A percentile compares a stretch with the other conserved stretches of the same genome.
These are phyloP conservation scores for Noctua janthina DNA, from an alignment of 2,888 invertebrate species.

Conservation along the genomic window DNA sequence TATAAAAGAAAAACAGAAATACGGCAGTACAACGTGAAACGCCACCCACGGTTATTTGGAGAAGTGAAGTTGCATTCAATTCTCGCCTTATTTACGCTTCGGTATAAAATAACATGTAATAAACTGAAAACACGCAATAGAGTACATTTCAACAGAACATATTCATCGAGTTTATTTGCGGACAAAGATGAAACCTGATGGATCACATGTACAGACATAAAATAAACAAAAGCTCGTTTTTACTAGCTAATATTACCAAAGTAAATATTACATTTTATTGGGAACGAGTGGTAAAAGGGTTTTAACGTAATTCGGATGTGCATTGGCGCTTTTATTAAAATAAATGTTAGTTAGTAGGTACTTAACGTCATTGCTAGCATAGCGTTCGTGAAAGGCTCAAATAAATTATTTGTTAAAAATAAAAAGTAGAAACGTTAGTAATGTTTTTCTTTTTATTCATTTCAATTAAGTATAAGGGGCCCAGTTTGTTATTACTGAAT, in stretches of 20 bases:
- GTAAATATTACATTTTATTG: neutral
- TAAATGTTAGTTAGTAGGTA: neutral
- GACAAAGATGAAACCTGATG: neutral
- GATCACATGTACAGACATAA: neutral
- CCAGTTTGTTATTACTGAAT: neutral
- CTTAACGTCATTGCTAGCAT: neutral
- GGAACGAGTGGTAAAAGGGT: neutral
- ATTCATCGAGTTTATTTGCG: constrained; percentile 1
- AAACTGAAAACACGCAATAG: neutral
- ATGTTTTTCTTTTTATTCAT: neutral
- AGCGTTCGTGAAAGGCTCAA: neutral
- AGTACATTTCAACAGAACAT: constrained; percentile 4
- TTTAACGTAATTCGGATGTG: neutral
- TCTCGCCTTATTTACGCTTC: neutral
- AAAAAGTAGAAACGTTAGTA: no score
- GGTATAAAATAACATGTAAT: neutral
- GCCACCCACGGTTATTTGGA: constrained; percentile 1
- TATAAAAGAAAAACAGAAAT: neutral
- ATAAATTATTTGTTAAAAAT: neutral
- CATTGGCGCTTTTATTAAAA: neutral
- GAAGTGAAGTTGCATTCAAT: constrained; percentile 7
- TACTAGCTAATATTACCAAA: neutral
- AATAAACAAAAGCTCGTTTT: neutral
- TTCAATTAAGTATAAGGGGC: neutral
- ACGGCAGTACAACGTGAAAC: neutral